A percentile compares a stretch with the other conserved stretches of the same genome.
phyloP scores from a whole-genome alignment of 2,888 invertebrate species.

The Crossocerus cetratus region DNA sequence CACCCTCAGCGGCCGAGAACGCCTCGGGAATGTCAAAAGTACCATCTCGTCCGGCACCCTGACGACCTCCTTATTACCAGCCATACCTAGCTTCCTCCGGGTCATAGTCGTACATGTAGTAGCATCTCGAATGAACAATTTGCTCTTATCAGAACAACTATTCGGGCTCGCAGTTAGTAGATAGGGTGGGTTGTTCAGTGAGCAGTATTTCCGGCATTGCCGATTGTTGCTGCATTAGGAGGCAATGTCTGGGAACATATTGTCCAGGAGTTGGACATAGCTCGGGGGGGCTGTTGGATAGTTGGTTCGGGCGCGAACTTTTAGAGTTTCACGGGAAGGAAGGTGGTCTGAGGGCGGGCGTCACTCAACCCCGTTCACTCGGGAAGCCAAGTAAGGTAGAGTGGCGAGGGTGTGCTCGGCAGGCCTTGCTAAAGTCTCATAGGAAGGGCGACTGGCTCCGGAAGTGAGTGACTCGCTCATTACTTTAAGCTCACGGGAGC shows the following conservation, averaged over 20 bases:
- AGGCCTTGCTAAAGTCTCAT: constrained; percentile 32
- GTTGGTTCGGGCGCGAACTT: constrained; percentile 41
- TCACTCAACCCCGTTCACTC: constrained; percentile 38
- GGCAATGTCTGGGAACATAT: constrained; percentile 11
- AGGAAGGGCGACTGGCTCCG: constrained; percentile 9
- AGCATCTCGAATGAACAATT: background rate
- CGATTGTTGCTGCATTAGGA: constrained; percentile 1
- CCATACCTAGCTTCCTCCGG: background rate
- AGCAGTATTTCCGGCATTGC: background rate
- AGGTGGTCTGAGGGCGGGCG: constrained; percentile 37
- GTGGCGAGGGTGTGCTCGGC: constrained; percentile 8
- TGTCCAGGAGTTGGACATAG: constrained; percentile 15
- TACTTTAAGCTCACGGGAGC: constrained; percentile 23
- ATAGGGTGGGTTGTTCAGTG: too few species aligned
- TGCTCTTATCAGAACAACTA: background rate
- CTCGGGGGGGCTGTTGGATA: constrained; percentile 10
- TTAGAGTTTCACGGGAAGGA: constrained; percentile 47
- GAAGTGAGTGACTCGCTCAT: constrained; percentile 37
- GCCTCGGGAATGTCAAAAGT: constrained; percentile 55
- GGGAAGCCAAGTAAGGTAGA: constrained; percentile 44
- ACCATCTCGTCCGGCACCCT: constrained; percentile 9
- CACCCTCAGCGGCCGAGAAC: constrained; percentile 50
- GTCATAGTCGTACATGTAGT: background rate
- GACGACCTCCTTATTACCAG: background rate
- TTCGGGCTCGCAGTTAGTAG: too few species aligned